Evolutionary conservation across 2,797 vertebrate genomes (phyloP).

Genomic region (Capromys pilorides): DNA sequence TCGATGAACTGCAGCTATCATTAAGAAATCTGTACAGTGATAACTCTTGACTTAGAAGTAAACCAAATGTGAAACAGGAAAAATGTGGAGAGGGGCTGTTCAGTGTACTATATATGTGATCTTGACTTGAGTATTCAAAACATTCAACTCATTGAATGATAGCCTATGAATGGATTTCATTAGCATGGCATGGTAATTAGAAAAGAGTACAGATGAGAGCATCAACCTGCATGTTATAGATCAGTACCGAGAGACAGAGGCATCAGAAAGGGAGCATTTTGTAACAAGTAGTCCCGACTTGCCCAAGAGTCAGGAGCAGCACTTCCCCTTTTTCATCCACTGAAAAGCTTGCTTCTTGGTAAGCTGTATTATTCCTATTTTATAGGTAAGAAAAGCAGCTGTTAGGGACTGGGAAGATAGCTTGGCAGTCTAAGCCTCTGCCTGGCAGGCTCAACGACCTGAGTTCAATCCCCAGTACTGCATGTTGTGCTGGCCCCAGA

Average conservation of each 20-base stretch:
- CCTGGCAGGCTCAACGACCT: too few relatives aligned
- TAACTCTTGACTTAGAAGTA: background rate
- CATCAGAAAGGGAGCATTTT: background rate
- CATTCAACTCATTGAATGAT: background rate
- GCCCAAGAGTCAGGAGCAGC: background rate
- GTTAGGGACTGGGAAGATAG: too few relatives aligned
- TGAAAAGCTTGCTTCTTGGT: background rate
- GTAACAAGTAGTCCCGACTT: background rate
- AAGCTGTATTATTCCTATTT: too few relatives aligned
- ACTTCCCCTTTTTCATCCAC: background rate
- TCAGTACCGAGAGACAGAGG: background rate
- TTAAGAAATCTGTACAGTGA: background rate
- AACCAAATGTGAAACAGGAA: background rate
- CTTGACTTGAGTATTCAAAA: slow-evolving; percentile 28
- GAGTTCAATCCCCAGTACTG: too few relatives aligned
- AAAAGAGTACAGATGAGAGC: background rate
- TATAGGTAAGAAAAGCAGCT: too few relatives aligned
- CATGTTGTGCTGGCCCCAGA: too few relatives aligned
- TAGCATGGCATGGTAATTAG: background rate
- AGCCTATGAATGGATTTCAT: background rate
- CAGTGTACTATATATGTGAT: background rate
- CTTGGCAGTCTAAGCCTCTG: too few relatives aligned
- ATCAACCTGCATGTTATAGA: background rate
- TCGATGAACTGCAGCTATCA: background rate
- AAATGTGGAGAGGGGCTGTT: background rate